These are phyloP conservation scores for Hoplostethus mediterraneus DNA, from an alignment of 2,797 vertebrate species.

Conservation along the genomic window DNA sequence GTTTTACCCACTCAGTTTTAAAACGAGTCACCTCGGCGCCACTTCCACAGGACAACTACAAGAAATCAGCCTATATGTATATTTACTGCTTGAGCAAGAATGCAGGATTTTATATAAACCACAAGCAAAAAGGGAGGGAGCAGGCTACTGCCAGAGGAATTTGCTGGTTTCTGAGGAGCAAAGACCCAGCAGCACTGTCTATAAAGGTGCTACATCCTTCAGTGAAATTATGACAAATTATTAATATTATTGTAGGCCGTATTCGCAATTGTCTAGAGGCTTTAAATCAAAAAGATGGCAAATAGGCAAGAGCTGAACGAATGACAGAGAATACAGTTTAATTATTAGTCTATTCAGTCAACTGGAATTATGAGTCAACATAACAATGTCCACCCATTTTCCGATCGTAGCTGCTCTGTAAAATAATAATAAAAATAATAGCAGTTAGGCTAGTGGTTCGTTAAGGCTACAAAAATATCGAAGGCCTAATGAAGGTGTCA, in stretches of 20 bases:
- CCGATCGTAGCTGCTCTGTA: neutral
- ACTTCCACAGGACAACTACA: slow-evolving; percentile 83
- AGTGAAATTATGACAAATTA: neutral
- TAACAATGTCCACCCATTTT: too few relatives aligned
- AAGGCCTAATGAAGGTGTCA: neutral
- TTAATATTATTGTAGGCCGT: neutral
- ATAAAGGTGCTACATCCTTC: neutral
- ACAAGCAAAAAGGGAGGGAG: slow-evolving; percentile 6
- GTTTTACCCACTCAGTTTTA: slow-evolving; percentile 75
- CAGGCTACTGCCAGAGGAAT: slow-evolving; percentile 18
- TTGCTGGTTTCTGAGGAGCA: neutral
- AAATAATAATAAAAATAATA: neutral
- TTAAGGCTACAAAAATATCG: too few relatives aligned
- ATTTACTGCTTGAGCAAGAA: slow-evolving; percentile 28
- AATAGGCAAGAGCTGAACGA: neutral
- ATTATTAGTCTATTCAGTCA: too few relatives aligned
- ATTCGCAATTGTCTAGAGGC: neutral
- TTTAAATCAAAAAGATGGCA: neutral
- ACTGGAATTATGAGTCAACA: neutral
- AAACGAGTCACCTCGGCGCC: slow-evolving; percentile 84
- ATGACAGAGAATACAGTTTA: neutral
- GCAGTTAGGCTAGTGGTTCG: neutral
- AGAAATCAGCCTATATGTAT: slow-evolving; percentile 57
- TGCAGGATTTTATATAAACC: slow-evolving; percentile 33
- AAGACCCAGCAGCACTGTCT: neutral